Base-by-base conservation (phyloP, 2,113 vertebrate genomes). In the Catagonus wagneri region DNA sequence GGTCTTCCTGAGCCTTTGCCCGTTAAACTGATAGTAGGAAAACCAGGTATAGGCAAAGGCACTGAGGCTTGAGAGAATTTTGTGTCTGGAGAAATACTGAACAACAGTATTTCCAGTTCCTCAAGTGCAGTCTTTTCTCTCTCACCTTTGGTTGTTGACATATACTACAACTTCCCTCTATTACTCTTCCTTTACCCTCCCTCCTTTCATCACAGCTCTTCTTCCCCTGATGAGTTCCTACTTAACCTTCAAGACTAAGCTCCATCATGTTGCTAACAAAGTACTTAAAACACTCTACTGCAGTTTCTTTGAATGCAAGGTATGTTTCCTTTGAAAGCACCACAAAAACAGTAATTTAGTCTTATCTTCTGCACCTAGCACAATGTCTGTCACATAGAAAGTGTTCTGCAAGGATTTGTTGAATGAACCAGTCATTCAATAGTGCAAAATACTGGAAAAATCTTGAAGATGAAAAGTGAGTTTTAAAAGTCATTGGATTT, bases 361-460 rank as follows among this genome's bases (percentile, higher is more conserved):
- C 29, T 75, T 83, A 80, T 90, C n/a, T 87, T 17, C 27, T 75
- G 25, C 17, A 69, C 11, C 50, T 78, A 83, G 23, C 4, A 29
- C 19, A 76, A 56, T 50, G 1, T 4, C 23, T 87, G 8, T 19
- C 32, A 60, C 71, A 88, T 15, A 87, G 50, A n/a, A 88, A 4
- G 29, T 63, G 3, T 79, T 66, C 54, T 94, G 6, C 76, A 90
- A 68, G 34, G 16, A n/a, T 52, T 75, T 91, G 58, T 52, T 89
- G 60, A 92, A 88, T 80, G 19, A 68, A 75, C 86, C 5, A 87
- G 44, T 93, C 20, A 56, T 5, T 95, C n/a, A 89, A 54, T n/a
- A 75, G 4, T 93, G 44, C 2, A 79, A 92, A 83, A 81, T 89
- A 25, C 32, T 80, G n/a, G 16, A 69, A 79, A 22, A 58, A 56